Base-by-base conservation (phyloP, 2,113 vertebrate genomes). In the Oplegnathus fasciatus region DNA sequence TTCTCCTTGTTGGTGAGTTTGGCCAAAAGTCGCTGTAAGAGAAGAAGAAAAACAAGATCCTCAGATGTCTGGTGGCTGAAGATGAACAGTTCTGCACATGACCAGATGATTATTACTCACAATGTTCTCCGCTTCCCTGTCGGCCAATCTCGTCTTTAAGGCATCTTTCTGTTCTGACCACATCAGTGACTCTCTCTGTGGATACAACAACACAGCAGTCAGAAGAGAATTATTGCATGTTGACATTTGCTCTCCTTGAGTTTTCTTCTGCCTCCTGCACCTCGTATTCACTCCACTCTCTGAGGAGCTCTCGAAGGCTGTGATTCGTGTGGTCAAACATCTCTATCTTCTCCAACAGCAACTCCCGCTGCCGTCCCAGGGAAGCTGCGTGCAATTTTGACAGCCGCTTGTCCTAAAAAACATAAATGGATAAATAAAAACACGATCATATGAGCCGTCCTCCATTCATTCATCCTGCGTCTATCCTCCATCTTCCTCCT, bases 241-340 rank as follows among this genome's bases (percentile, higher is more conserved):
- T 15, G 24, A 42, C n/a, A 7, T 32, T 20, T 50, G 8, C 4
- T 17, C 44, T 57, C 24, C 42, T 15, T 1, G 3, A 8, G 5
- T 34, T 18, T 10, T 34, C 11, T 17, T 54, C 20, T 34, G 8
- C 18, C 17, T 70, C 8, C 17, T 40, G 32, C 92, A 98, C 98
- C 97, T 98, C 97, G 9, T 94, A 86, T 30, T 79, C 82, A 0
- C 96, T 96, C 84, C 97, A 96, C 55, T 97, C 96, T 73, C 95
- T 95, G 62, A 99, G 95, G 26, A 98, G 95, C 10, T 96, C 95
- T 69, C 96, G 93, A 0, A 99, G 96, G 0, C 95, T 93, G 64
- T 94, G 94, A 83, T 98, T 98, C 9, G 97, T 97, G 88, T 93
- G 94, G 83, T 97, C 96, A 57, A 98, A 99, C 13, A 97, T 96